Percentiles rank a stretch among this genome's conserved stretches.
Evolutionary conservation across 2,888 invertebrate genomes (phyloP).

Genomic region (Steinernema hermaphroditum): DNA sequence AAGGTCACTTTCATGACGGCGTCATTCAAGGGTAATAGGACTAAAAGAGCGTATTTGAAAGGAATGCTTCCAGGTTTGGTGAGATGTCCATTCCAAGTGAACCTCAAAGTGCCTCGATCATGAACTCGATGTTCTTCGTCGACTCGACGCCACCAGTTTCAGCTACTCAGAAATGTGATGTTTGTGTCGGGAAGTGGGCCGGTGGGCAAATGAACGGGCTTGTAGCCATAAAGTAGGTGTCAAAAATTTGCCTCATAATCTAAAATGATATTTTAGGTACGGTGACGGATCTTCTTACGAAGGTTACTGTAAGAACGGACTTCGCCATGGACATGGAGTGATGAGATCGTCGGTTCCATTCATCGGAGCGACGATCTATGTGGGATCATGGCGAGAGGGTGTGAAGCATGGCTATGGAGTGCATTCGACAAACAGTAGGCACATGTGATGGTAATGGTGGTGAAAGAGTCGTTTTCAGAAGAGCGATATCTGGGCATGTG

Average conservation of each 20-base stretch:
- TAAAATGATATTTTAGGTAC: conserved; percentile 69
- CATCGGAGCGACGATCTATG: conserved; percentile 72
- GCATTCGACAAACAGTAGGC: conserved; percentile 36
- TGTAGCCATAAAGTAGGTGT: conserved; percentile 74
- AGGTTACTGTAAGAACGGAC: conserved; percentile 83
- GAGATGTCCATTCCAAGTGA: conserved; percentile 33
- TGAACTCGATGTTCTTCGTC: conserved; percentile 41
- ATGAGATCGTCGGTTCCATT: conserved; percentile 30
- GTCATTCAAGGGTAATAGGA: conserved; percentile 69
- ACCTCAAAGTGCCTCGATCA: conserved; percentile 34
- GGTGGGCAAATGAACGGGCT: conserved; percentile 79
- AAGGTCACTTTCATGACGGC: conserved; percentile 80
- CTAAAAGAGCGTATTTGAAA: neutral
- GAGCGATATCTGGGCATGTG: conserved; percentile 89
- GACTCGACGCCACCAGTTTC: conserved; percentile 22
- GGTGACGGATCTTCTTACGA: conserved; percentile 80
- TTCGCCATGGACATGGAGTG: conserved; percentile 82
- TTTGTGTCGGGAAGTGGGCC: conserved; percentile 37
- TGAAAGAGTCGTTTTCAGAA: conserved; percentile 68
- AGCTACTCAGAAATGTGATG: neutral
- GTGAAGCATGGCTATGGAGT: conserved; percentile 77
- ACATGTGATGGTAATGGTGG: neutral
- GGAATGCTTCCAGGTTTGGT: conserved; percentile 1
- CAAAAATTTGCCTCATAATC: neutral
- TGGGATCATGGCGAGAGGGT: conserved; percentile 84